Conservation (phyloP, 2,797 vertebrate genomes). For the Gadopsis bispinosus region DNA sequence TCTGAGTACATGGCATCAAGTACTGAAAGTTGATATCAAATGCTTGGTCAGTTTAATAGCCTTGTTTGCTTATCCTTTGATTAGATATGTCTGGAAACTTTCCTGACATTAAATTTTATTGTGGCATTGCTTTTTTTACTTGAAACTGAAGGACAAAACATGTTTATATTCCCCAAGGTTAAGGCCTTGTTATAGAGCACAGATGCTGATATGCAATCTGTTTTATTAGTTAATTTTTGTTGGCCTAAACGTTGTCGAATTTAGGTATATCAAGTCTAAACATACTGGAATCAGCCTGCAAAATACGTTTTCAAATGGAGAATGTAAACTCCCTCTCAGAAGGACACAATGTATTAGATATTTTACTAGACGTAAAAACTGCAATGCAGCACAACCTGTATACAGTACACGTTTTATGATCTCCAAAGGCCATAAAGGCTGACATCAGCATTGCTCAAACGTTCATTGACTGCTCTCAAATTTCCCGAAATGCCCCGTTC, state of each 20-base stretch:
- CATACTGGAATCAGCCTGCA: too few species aligned
- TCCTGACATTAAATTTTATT: background rate
- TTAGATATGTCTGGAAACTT: background rate
- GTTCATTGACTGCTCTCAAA: conserved; percentile 60
- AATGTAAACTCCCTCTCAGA: too few species aligned
- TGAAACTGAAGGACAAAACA: too few species aligned
- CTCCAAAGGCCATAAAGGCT: conserved; percentile 61
- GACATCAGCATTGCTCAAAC: conserved; percentile 75
- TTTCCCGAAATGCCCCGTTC: conserved; percentile 59
- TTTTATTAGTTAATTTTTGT: too few species aligned
- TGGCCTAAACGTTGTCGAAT: too few species aligned
- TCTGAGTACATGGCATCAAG: background rate
- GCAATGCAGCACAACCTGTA: conserved; percentile 16
- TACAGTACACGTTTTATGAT: conserved; percentile 50
- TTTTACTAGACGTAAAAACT: conserved; percentile 11
- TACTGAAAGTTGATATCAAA: background rate
- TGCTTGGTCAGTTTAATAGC: background rate
- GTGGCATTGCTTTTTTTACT: background rate
- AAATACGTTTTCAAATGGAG: too few species aligned
- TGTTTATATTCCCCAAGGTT: too few species aligned
- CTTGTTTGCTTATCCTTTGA: background rate
- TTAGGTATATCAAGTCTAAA: too few species aligned
- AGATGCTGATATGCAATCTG: too few species aligned
- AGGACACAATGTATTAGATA: too few species aligned
- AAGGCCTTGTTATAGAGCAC: too few species aligned